These are phyloP conservation scores for Orius insidiosus DNA, from an alignment of 1,140 invertebrate genomes.

Conservation along the genomic window DNA sequence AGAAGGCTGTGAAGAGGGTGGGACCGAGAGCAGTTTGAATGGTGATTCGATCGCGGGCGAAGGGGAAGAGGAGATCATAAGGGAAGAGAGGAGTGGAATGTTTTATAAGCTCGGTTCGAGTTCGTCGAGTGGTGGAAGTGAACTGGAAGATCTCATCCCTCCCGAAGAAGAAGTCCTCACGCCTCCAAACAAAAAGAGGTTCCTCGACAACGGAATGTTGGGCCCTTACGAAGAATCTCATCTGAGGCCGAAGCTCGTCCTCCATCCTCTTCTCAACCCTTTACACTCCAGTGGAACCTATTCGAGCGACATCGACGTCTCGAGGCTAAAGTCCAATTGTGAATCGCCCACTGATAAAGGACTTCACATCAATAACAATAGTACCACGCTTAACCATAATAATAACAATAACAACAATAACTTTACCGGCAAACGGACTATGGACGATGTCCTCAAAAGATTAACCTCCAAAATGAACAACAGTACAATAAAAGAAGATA, in stretches of 20 bases:
- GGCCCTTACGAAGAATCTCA: not conserved
- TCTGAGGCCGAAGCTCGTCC: not conserved
- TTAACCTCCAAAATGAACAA: conserved; percentile 62
- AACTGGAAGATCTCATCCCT: conserved; percentile 29
- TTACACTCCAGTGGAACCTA: not conserved
- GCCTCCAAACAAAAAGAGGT: conserved; percentile 17
- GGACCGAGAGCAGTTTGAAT: not conserved
- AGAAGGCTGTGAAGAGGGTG: conserved; percentile 46
- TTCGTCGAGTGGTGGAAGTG: conserved; percentile 37
- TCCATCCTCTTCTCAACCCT: not conserved
- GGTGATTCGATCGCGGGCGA: conserved; percentile 4
- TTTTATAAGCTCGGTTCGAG: conserved; percentile 38
- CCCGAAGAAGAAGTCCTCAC: conserved; percentile 34
- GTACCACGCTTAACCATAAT: conserved; percentile 27
- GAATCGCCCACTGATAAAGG: conserved; percentile 34
- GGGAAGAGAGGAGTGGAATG: conserved; percentile 18
- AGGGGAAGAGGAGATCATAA: conserved; percentile 10
- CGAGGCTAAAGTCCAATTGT: conserved; percentile 21
- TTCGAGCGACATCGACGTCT: conserved; percentile 20
- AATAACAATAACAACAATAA: conserved; percentile 32
- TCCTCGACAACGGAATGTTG: not conserved
- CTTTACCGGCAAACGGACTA: conserved; percentile 36
- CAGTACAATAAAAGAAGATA: conserved; percentile 42
- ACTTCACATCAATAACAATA: conserved; percentile 32
- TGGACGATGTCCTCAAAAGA: conserved; percentile 72